These are phyloP conservation scores for Parotia lawesii DNA, from an alignment of 2,113 vertebrate genomes.

Conservation along the genomic window DNA sequence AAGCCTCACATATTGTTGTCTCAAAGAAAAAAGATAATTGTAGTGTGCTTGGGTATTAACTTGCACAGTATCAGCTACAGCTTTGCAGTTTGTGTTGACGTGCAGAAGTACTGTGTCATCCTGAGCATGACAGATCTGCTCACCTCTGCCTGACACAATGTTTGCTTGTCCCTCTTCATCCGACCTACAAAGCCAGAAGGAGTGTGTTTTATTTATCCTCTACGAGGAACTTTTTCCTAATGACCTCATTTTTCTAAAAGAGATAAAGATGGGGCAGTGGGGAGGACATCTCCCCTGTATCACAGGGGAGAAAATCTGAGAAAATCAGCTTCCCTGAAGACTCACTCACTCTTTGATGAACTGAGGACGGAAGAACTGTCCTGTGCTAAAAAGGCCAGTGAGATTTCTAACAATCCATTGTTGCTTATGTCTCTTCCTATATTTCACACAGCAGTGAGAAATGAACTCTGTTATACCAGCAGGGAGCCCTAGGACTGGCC, in stretches of 20 bases:
- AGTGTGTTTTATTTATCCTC: background rate
- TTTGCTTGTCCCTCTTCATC: background rate
- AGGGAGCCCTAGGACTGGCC: background rate
- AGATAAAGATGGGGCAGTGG: background rate
- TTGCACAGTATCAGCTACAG: background rate
- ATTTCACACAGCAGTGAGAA: background rate
- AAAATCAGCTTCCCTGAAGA: background rate
- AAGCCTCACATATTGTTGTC: constrained; percentile 1
- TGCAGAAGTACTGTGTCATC: background rate
- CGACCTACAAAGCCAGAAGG: background rate
- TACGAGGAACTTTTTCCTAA: background rate
- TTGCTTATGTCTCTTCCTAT: background rate
- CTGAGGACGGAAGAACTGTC: background rate
- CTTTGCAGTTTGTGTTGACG: background rate
- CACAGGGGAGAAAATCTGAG: background rate
- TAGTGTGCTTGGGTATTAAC: background rate
- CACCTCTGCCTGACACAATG: background rate
- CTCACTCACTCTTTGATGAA: background rate
- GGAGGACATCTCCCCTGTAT: background rate
- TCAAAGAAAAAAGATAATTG: background rate
- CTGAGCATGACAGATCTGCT: background rate
- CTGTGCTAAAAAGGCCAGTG: background rate
- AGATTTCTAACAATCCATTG: background rate
- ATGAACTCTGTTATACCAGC: background rate
- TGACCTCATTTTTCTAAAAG: background rate